Base-by-base conservation (phyloP, 2,888 invertebrate genomes). In the Escarpia spicata region DNA sequence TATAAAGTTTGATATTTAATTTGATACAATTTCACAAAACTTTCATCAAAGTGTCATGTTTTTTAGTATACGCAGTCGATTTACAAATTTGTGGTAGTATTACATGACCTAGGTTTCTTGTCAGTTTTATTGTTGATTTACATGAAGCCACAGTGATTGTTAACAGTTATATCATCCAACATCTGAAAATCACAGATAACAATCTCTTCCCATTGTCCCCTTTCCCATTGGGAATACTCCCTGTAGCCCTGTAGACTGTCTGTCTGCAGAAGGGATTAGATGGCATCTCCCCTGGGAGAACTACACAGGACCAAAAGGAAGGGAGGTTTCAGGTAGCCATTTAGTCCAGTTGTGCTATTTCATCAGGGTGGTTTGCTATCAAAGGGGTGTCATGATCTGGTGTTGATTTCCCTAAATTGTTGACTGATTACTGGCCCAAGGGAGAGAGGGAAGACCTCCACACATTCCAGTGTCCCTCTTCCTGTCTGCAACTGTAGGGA, bases 391-490 rank as follows among this genome's bases (percentile, higher is more conserved):
- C 26, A 75, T 75, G 75, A 75, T 75, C 75, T 75, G 75, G 75
- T 75, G 75, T 75, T 75, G 75, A 75, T 75, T 75, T 75, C 75
- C 75, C 75, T 75, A 75, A 75, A 75, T 75, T 75, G 75, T 75
- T 75, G 75, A 75, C 75, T 75, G 75, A 75, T 75, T 75, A 75
- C 19, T 15, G 75, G 6, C 75, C 19, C 75, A 26, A 26, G n/a
- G 75, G 75, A 75, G 75, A 75, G 75, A 26, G 8, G 75, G 52
- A 52, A 52, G 52, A 52, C 52, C 75, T 19, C 6, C 75, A 19
- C 19, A 26, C 26, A 75, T 75, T 75, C 75, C 75, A 26, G 26
- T 75, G 75, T 75, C 75, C 19, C 52, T 75, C 75, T 26, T 26
- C 19, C 75, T n/a, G n/a, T 26, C 52, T 52, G 52, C 52, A 52